phyloP scores from a whole-genome alignment of 1,140 invertebrate species.

The Asbolus verrucosus region DNA sequence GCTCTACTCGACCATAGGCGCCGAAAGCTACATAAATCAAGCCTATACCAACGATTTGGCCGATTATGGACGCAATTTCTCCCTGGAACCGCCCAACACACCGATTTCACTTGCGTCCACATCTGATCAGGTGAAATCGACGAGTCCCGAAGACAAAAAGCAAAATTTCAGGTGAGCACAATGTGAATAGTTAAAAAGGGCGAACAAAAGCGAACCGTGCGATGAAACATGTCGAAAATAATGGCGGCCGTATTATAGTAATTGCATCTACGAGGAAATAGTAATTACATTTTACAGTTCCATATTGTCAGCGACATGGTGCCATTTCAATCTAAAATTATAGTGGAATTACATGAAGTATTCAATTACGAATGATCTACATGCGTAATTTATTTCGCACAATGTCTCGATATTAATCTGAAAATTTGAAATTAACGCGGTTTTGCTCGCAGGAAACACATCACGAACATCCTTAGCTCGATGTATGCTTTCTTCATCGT shows the following conservation, averaged over 20 bases:
- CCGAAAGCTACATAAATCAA: slow-evolving; percentile 16
- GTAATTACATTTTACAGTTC: slow-evolving; percentile 42
- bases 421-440: slow-evolving; percentile 1
- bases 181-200: slow-evolving; percentile 5
- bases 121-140: slow-evolving; percentile 5
- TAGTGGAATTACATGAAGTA: slow-evolving; percentile 36
- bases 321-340: slow-evolving; percentile 31
- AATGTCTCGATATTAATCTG: slow-evolving; percentile 9
- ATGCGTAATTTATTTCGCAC: slow-evolving; percentile 28
- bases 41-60: slow-evolving; percentile 1
- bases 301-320: slow-evolving; percentile 20
- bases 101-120: slow-evolving; percentile 5
- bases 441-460: slow-evolving; percentile 68
- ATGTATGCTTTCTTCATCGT: slow-evolving; percentile 77
- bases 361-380: slow-evolving; percentile 21
- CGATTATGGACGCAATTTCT: slow-evolving; percentile 9
- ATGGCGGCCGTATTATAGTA: slow-evolving; percentile 2
- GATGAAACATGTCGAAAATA: slow-evolving; percentile 34
- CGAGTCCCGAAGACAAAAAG: slow-evolving; percentile 17
- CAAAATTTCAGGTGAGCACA: slow-evolving; percentile 27
- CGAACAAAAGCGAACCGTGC: slow-evolving; percentile 5
- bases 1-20: background rate
- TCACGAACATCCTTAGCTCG: slow-evolving; percentile 71
- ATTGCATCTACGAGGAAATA: slow-evolving; percentile 38
- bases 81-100: too few relatives aligned